Percentiles rank a stretch among this genome's conserved stretches.
Conservation (phyloP, 2,797 vertebrate species). For the Lophius americanus region DNA sequence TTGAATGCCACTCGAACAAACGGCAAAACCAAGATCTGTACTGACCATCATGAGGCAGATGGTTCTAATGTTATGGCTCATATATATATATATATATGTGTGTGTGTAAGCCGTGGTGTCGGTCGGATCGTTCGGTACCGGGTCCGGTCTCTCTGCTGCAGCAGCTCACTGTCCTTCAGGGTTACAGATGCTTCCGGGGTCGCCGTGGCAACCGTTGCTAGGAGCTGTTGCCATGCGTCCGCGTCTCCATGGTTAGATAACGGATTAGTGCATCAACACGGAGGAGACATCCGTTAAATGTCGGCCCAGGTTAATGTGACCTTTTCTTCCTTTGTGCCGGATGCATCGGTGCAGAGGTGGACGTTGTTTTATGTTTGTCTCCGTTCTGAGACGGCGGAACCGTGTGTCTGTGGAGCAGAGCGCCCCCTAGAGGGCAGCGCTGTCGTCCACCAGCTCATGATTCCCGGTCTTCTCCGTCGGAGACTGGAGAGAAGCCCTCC, state of each 20-base stretch:
- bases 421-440: neutral
- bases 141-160: slow-evolving; percentile 10
- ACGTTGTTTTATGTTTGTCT: neutral
- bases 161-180: slow-evolving; percentile 49
- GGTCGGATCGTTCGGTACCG: neutral
- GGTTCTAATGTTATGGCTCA: too few relatives aligned
- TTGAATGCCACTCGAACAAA: too few relatives aligned
- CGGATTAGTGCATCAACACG: slow-evolving; percentile 56
- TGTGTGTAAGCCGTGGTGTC: too few relatives aligned
- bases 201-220: slow-evolving; percentile 74
- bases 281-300: neutral
- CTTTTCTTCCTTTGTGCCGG: neutral
- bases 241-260: slow-evolving; percentile 53
- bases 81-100: too few relatives aligned
- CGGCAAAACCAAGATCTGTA: too few relatives aligned
- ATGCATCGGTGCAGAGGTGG: too few relatives aligned
- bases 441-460: too few relatives aligned
- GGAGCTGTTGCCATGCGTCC: slow-evolving; percentile 67
- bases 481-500: too few relatives aligned
- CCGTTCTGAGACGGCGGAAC: neutral
- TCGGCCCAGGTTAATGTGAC: neutral
- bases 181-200: slow-evolving; percentile 63
- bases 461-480: too few relatives aligned
- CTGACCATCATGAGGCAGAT: too few relatives aligned
- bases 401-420: neutral